phyloP scores from a whole-genome alignment of 2,888 invertebrate species.

The Stenolophus ochropezus region DNA sequence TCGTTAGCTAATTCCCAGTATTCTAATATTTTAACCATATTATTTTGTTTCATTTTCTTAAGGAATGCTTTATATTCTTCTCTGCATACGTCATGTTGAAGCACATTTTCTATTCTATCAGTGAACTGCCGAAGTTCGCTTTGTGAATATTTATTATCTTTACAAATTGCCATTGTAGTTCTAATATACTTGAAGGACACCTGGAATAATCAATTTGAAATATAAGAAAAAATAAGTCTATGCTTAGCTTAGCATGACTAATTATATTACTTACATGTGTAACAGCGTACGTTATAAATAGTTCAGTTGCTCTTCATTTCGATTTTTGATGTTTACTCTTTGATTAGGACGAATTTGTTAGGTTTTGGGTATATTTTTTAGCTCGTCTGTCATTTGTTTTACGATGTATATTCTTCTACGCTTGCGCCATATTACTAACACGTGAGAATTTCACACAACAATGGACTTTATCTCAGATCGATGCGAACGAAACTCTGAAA shows the following conservation, averaged over 20 bases:
- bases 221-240: neutral
- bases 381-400: conserved; percentile 12
- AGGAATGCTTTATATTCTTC: conserved; percentile 44
- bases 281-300: neutral
- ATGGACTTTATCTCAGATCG: conserved; percentile 51
- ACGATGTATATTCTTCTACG: conserved; percentile 7
- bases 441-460: conserved; percentile 54
- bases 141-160: conserved; percentile 45
- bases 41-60: neutral
- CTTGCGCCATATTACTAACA: conserved; percentile 14
- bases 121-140: conserved; percentile 48
- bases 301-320: neutral
- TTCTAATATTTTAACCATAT: conserved; percentile 30
- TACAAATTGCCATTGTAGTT: conserved; percentile 54
- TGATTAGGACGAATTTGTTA: neutral
- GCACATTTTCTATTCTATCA: conserved; percentile 55
- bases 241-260: conserved; percentile 21
- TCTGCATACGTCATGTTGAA: conserved; percentile 46
- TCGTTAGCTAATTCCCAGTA: conserved; percentile 56
- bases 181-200: conserved; percentile 46
- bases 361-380: neutral
- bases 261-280: conserved; percentile 53
- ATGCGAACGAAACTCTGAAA: neutral
- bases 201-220: conserved; percentile 39
- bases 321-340: neutral